Percentiles rank a stretch among this genome's conserved stretches.
Conservation (phyloP, 2,113 vertebrate species). For the Regulus satrapa region DNA sequence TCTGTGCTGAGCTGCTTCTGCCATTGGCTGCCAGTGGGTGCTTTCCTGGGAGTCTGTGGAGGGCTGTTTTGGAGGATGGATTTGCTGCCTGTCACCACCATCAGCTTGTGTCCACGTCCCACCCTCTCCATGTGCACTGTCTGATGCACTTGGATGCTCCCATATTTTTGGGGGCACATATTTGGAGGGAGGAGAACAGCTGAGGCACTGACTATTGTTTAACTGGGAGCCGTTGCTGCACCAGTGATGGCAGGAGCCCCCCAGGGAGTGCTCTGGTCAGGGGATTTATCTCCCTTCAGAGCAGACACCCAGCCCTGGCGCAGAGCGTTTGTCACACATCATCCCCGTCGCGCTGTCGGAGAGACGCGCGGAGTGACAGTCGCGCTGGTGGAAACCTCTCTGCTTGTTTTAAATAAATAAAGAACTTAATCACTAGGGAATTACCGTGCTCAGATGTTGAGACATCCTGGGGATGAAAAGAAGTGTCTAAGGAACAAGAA, state of each 20-base stretch:
- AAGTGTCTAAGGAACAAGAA: constrained; percentile 9
- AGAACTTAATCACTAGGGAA: constrained; percentile 44
- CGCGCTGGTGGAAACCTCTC: not conserved
- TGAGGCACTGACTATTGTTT: accelerated
- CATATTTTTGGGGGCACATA: not conserved
- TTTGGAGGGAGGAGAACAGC: not conserved
- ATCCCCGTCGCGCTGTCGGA: not conserved
- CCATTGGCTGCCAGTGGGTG: not conserved
- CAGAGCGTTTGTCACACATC: not conserved
- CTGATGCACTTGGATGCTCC: not conserved
- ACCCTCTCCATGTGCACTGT: not conserved
- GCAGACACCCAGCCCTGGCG: not conserved
- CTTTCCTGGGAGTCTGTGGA: not conserved
- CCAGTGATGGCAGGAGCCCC: not conserved
- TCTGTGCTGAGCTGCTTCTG: not conserved
- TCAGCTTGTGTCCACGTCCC: not conserved
- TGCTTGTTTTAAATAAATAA: constrained; percentile 32
- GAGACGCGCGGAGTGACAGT: not conserved
- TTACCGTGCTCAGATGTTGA: constrained; percentile 31
- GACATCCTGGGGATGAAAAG: constrained; percentile 36
- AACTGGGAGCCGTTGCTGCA: not conserved
- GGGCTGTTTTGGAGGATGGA: not conserved
- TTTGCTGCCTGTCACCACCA: not conserved
- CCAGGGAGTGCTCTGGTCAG: not conserved
- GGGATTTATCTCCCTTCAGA: not conserved